These are phyloP conservation scores for Orthonychiurus folsomi DNA, from an alignment of 2,888 invertebrate species.

Conservation along the genomic window DNA sequence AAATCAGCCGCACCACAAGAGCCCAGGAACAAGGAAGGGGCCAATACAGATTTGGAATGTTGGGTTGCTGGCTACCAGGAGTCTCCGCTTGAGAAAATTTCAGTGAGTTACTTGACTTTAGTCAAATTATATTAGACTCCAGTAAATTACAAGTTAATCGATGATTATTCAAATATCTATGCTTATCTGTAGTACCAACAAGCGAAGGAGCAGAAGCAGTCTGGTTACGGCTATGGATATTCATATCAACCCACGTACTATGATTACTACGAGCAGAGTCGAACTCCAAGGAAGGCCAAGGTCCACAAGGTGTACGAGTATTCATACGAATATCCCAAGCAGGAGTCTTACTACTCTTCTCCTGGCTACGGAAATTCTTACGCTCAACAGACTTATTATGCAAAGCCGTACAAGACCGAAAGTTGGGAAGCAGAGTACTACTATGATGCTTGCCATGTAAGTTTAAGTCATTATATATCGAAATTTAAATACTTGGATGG, in stretches of 20 bases:
- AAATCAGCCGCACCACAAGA: too few species aligned
- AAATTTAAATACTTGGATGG: neutral
- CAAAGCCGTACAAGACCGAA: constrained; percentile 29
- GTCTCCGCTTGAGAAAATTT: constrained; percentile 34
- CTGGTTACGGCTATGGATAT: neutral
- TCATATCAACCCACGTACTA: constrained; percentile 8
- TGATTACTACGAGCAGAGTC: constrained; percentile 29
- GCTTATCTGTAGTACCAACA: constrained; percentile 8
- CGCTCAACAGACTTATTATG: too few species aligned
- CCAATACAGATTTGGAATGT: constrained; percentile 35
- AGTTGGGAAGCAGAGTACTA: constrained; percentile 39
- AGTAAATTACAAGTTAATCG: too few species aligned
- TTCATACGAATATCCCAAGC: constrained; percentile 21
- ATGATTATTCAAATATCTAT: too few species aligned
- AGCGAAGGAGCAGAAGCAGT: constrained; percentile 7
- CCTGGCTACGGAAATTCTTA: constrained; percentile 29
- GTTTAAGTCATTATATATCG: too few species aligned
- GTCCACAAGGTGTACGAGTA: constrained; percentile 32
- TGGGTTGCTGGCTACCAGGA: constrained; percentile 36
- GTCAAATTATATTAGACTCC: too few species aligned
- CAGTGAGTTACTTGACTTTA: constrained; percentile 21
- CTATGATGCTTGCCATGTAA: constrained; percentile 39
- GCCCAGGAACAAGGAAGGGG: constrained; percentile 28
- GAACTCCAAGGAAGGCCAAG: constrained; percentile 37
- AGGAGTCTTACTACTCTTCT: constrained; percentile 9